Evolutionary conservation across 1,140 invertebrate species (phyloP).

Genomic region (Akabosia matsudoensis): DNA sequence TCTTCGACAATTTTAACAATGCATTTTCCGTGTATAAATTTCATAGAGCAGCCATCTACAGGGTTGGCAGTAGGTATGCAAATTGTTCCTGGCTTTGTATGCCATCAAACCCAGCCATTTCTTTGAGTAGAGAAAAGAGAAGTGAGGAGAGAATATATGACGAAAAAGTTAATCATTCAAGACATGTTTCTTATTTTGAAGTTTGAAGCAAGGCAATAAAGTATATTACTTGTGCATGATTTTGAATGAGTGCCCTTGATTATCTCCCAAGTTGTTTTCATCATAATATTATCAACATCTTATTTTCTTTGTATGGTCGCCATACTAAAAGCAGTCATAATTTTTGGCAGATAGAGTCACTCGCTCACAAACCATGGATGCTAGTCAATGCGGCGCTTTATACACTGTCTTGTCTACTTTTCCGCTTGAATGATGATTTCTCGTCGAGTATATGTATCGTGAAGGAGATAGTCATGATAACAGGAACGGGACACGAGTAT

Average conservation of each 20-base stretch:
- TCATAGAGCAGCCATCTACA: too few species aligned
- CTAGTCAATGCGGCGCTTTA: not conserved
- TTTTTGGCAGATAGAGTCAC: too few species aligned
- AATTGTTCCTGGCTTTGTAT: too few species aligned
- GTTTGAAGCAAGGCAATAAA: slow-evolving; percentile 18
- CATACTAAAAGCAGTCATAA: not conserved
- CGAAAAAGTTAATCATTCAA: slow-evolving; percentile 14
- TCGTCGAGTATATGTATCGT: not conserved
- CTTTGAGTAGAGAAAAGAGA: too few species aligned
- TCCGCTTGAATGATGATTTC: not conserved
- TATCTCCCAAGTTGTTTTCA: slow-evolving; percentile 22
- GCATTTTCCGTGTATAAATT: too few species aligned
- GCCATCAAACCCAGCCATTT: too few species aligned
- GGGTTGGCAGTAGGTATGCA: too few species aligned
- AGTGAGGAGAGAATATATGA: not conserved
- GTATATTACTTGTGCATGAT: slow-evolving; percentile 19
- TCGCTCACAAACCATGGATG: not conserved
- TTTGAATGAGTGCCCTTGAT: slow-evolving; percentile 24
- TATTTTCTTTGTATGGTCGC: not conserved
- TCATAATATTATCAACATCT: not conserved
- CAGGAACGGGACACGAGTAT: not conserved
- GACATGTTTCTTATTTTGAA: slow-evolving; percentile 17
- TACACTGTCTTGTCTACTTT: not conserved
- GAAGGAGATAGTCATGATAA: not conserved
- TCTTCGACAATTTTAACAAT: too few species aligned